These are phyloP conservation scores for Anthoscopus minutus DNA, from an alignment of 2,113 vertebrate species.

Conservation along the genomic window DNA sequence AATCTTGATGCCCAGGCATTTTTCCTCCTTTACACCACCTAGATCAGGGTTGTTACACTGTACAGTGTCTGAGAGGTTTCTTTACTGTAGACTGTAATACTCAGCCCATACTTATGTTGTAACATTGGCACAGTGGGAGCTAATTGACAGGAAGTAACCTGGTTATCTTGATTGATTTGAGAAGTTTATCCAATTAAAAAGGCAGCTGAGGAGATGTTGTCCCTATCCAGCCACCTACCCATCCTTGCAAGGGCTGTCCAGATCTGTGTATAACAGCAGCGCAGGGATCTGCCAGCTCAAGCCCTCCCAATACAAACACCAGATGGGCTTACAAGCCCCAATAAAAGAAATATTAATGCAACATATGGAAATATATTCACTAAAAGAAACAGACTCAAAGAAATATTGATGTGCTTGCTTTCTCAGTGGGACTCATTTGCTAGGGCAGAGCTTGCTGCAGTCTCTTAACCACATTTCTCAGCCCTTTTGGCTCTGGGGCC, in stretches of 20 bases:
- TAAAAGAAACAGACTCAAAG: neutral
- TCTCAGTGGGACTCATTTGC: constrained; percentile 21
- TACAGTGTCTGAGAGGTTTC: neutral
- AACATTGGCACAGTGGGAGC: neutral
- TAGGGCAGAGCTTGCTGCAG: neutral
- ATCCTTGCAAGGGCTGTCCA: neutral
- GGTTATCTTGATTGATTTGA: neutral
- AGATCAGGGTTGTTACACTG: neutral
- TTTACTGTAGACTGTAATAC: neutral
- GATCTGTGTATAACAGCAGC: neutral
- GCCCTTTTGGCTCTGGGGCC: neutral
- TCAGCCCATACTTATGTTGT: neutral
- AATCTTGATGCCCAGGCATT: neutral
- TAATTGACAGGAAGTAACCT: neutral
- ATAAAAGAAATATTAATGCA: constrained; percentile 36
- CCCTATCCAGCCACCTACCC: neutral
- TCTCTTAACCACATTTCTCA: constrained; percentile 1
- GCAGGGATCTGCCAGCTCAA: neutral
- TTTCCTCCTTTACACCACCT: neutral
- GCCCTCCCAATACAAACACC: neutral
- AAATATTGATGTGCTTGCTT: constrained; percentile 3
- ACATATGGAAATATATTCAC: constrained; percentile 44
- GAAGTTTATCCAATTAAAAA: neutral
- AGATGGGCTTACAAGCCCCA: constrained; percentile 12
- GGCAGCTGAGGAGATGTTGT: neutral